Evolutionary conservation across 2,888 invertebrate genomes (phyloP).

Genomic region (Trimorus sp.): DNA sequence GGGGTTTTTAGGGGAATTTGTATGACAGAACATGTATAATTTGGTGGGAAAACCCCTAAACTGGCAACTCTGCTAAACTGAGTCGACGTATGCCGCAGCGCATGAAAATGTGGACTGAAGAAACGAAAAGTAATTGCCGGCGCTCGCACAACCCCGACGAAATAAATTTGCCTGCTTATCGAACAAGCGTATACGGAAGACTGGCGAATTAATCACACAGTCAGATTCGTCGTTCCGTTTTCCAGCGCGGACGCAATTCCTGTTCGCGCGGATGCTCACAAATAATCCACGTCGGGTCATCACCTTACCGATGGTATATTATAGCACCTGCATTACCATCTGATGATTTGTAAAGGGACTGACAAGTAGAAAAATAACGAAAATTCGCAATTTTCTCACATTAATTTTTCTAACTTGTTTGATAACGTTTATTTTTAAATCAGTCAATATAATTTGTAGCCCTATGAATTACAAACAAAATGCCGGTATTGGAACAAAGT

Average conservation of each 20-base stretch:
- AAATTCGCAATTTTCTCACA: too few species aligned
- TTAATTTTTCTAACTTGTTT: too few species aligned
- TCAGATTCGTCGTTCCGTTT: conserved; percentile 44
- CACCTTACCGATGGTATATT: conserved; percentile 17
- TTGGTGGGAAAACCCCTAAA: too few species aligned
- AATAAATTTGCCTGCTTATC: conserved; percentile 55
- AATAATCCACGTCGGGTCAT: conserved; percentile 27
- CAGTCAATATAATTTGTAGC: too few species aligned
- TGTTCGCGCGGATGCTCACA: conserved; percentile 22
- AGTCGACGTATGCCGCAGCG: conserved; percentile 7
- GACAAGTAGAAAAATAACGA: too few species aligned
- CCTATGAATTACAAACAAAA: too few species aligned
- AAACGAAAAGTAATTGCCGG: conserved; percentile 43
- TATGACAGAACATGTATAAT: too few species aligned
- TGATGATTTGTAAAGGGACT: conserved; percentile 31
- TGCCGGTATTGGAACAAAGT: too few species aligned
- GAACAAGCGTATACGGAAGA: conserved; percentile 48
- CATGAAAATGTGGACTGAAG: conserved; percentile 36
- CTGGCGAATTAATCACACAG: conserved; percentile 49
- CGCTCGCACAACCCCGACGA: conserved; percentile 40
- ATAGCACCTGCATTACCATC: conserved; percentile 31
- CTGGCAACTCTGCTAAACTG: conserved; percentile 3
- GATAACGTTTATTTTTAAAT: too few species aligned
- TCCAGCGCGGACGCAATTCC: conserved; percentile 45
- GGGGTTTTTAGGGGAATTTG: too few species aligned